phyloP scores from a whole-genome alignment of 2,797 vertebrate genomes.

The Phyllotis vaccarum region DNA sequence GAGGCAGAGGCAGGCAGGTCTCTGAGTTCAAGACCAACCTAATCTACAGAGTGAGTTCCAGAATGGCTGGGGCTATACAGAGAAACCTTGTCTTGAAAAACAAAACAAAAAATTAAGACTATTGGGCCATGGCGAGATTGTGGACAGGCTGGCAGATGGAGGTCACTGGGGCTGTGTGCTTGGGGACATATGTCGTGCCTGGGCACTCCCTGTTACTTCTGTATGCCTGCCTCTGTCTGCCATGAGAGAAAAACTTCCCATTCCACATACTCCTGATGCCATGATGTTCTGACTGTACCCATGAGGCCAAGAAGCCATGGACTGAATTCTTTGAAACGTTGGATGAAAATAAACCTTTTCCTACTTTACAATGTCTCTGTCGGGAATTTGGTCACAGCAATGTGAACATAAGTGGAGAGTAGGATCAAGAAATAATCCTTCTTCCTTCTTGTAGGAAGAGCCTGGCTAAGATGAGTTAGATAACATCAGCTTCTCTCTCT shows the following conservation, averaged over 20 bases:
- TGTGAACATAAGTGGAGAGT: background rate
- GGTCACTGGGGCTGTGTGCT: background rate
- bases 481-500: background rate
- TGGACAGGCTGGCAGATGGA: background rate
- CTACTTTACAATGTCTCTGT: background rate
- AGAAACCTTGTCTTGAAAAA: background rate
- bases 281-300: background rate
- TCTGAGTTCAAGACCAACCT: background rate
- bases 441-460: background rate
- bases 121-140: background rate
- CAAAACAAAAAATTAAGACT: background rate
- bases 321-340: background rate
- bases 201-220: background rate
- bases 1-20: background rate
- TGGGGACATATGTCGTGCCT: background rate
- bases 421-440: background rate
- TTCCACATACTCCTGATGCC: background rate
- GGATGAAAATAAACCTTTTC: background rate
- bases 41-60: background rate
- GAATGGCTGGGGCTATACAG: background rate
- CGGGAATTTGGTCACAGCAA: background rate
- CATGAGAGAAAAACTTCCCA: background rate
- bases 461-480: background rate
- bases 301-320: background rate
- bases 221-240: background rate